phyloP scores from a whole-genome alignment of 2,797 vertebrate species.

The Selene dorsalis region DNA sequence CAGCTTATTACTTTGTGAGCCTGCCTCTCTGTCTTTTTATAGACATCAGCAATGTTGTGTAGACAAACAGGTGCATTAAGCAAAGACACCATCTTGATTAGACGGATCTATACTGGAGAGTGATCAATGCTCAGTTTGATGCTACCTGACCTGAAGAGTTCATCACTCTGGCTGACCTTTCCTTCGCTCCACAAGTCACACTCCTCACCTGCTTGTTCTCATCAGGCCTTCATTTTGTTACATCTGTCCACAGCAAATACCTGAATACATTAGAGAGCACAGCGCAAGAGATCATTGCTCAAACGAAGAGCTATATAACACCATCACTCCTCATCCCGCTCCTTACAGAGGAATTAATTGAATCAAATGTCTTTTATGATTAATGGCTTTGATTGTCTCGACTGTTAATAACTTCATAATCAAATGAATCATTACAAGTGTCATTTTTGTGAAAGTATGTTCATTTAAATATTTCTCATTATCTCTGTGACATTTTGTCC shows the following conservation, averaged over 20 bases:
- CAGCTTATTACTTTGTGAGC: slow-evolving; percentile 30
- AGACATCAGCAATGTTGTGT: slow-evolving; percentile 42
- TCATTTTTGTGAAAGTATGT: slow-evolving; percentile 28
- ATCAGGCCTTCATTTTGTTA: slow-evolving; percentile 65
- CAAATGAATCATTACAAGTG: slow-evolving; percentile 43
- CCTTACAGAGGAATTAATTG: slow-evolving; percentile 28
- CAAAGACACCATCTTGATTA: slow-evolving; percentile 71
- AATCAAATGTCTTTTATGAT: slow-evolving; percentile 34
- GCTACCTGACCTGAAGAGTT: slow-evolving; percentile 73
- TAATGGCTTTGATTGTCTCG: slow-evolving; percentile 43
- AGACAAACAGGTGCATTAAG: slow-evolving; percentile 77
- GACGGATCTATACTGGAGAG: slow-evolving; percentile 70
- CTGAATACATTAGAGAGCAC: slow-evolving; percentile 34
- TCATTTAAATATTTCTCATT: slow-evolving; percentile 64
- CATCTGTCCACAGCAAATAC: slow-evolving; percentile 26
- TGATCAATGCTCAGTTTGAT: slow-evolving; percentile 77
- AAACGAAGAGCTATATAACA: slow-evolving; percentile 3
- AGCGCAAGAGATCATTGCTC: slow-evolving; percentile 2
- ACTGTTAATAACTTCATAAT: slow-evolving; percentile 35
- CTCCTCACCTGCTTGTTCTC: slow-evolving; percentile 49
- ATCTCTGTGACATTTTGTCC: slow-evolving; percentile 45
- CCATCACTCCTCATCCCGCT: not conserved
- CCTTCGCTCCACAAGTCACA: slow-evolving; percentile 46
- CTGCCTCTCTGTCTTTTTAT: slow-evolving; percentile 27
- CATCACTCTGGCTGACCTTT: slow-evolving; percentile 78